Evolutionary conservation across 2,113 vertebrate species (phyloP).

Genomic region (Haliaeetus leucogaster): DNA sequence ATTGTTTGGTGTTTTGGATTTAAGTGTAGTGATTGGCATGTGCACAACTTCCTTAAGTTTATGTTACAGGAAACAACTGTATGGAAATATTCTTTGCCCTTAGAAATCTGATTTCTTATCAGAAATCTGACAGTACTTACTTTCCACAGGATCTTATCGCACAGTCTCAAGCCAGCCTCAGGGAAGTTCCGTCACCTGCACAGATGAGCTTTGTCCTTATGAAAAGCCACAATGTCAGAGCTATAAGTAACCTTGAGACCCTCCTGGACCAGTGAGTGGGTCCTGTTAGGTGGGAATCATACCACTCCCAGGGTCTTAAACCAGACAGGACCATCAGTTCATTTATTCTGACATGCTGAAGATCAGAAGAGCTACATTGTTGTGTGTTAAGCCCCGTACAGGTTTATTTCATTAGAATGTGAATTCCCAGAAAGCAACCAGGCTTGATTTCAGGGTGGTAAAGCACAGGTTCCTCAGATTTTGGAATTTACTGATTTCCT

Average conservation of each 20-base stretch:
- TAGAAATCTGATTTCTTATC: not conserved
- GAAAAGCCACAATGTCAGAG: not conserved
- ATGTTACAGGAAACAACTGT: not conserved
- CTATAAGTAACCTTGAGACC: not conserved
- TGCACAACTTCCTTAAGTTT: not conserved
- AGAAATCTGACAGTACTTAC: not conserved
- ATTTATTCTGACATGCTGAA: not conserved
- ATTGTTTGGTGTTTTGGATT: not conserved
- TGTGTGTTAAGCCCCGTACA: not conserved
- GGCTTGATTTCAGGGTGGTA: not conserved
- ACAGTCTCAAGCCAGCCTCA: not conserved
- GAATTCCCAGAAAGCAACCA: not conserved
- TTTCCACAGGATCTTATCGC: not conserved
- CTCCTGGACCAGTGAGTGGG: rapidly evolving
- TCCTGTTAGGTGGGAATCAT: not conserved
- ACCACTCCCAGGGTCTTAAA: not conserved
- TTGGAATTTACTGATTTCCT: not conserved
- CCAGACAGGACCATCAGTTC: not conserved
- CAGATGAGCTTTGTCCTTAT: not conserved
- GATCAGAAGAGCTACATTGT: not conserved
- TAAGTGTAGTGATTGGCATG: not conserved
- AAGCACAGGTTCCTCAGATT: not conserved
- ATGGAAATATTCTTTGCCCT: not conserved
- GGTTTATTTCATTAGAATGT: not conserved
- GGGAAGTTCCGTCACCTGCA: not conserved